phyloP scores from a whole-genome alignment of 2,888 invertebrate genomes.

The Trissolcus brochymenae region DNA sequence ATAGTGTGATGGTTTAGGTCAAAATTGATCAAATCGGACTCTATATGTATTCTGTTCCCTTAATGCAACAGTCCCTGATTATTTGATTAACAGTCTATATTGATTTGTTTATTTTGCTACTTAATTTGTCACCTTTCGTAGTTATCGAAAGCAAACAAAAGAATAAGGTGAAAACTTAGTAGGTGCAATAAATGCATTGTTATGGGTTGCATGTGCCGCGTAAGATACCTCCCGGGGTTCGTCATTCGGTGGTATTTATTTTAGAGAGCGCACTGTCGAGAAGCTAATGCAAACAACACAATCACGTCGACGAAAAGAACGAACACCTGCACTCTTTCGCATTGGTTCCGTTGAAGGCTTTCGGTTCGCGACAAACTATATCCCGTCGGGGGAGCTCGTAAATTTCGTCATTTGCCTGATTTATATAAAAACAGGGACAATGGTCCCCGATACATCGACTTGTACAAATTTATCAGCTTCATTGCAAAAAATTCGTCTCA shows the following conservation, averaged over 20 bases:
- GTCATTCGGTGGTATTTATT: conserved; percentile 43
- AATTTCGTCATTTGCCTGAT: conserved; percentile 59
- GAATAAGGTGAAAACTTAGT: conserved; percentile 7
- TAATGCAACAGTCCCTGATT: no score
- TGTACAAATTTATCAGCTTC: conserved; percentile 34
- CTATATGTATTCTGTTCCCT: no score
- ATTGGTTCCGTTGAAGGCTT: conserved; percentile 25
- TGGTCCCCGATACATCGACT: conserved; percentile 35
- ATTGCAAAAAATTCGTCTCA: neutral
- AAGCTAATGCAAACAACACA: conserved; percentile 46
- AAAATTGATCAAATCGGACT: no score
- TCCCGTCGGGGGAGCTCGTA: conserved; percentile 50
- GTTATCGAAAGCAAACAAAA: neutral
- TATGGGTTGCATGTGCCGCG: conserved; percentile 39
- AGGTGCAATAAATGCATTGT: conserved; percentile 43
- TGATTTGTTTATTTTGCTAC: no score
- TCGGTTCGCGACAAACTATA: conserved; percentile 47
- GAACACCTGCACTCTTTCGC: conserved; percentile 55
- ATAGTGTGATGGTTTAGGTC: no score
- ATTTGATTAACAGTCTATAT: no score
- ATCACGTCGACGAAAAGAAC: conserved; percentile 35
- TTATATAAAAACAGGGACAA: conserved; percentile 41
- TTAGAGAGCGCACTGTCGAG: conserved; percentile 31
- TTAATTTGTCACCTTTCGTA: no score
- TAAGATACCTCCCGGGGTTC: conserved; percentile 35